phyloP scores from a whole-genome alignment of 2,113 vertebrate species.

The Ia io region DNA sequence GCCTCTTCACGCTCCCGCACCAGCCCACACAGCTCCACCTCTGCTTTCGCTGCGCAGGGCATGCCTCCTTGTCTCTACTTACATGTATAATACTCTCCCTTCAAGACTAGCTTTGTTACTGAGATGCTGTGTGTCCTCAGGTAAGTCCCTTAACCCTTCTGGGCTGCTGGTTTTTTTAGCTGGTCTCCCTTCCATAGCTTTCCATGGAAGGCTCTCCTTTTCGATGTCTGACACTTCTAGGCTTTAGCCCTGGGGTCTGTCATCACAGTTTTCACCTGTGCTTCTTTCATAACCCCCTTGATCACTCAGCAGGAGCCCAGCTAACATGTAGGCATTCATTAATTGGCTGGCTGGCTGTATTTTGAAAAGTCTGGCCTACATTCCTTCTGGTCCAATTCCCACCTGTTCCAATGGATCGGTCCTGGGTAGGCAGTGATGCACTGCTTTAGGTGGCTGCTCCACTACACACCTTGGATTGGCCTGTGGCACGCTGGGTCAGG shows the following conservation, averaged over 20 bases:
- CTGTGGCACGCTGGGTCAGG: neutral
- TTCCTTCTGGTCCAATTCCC: neutral
- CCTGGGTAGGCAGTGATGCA: neutral
- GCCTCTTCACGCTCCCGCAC: rapidly evolving
- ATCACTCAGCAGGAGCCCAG: neutral
- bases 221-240: neutral
- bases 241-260: neutral
- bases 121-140: neutral
- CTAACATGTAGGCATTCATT: neutral
- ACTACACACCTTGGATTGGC: neutral
- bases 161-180: neutral
- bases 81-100: neutral
- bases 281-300: neutral
- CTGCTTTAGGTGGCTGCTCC: neutral
- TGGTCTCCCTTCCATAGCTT: neutral
- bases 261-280: neutral
- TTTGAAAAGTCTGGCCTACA: neutral
- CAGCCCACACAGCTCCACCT: neutral
- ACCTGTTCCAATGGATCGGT: neutral
- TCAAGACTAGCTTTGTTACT: no score
- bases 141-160: neutral
- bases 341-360: neutral
- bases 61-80: neutral
- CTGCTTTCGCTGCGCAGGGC: neutral
- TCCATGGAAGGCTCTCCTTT: neutral